Percentiles rank a stretch among this genome's conserved stretches.
Conservation (phyloP, 2,113 vertebrate species). For the Chitala chitala region DNA sequence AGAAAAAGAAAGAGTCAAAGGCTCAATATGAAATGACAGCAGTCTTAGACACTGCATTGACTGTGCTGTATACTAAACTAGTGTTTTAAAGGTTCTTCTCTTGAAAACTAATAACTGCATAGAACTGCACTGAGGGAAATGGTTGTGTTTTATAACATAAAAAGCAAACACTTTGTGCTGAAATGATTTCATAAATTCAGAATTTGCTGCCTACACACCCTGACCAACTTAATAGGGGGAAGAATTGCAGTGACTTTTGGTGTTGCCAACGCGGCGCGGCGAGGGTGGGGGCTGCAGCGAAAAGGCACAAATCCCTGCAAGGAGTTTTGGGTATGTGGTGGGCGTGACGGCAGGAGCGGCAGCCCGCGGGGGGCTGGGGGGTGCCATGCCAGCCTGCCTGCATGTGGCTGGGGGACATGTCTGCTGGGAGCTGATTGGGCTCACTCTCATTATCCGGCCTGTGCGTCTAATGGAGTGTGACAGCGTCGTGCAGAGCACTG, state of each 20-base stretch:
- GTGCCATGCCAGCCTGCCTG: conserved; percentile 2
- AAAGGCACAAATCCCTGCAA: neutral
- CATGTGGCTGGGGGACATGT: conserved; percentile 51
- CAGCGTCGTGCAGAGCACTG: conserved; percentile 80
- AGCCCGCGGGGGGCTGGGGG: neutral
- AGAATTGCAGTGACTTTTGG: neutral
- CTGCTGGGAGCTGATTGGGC: conserved; percentile 79
- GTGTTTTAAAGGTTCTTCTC: neutral
- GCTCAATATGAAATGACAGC: neutral
- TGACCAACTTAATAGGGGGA: neutral
- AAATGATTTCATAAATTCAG: neutral
- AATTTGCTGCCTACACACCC: neutral
- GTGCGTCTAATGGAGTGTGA: conserved; percentile 92
- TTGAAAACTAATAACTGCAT: neutral
- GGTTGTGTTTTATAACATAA: neutral
- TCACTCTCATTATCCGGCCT: conserved; percentile 79
- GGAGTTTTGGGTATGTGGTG: neutral
- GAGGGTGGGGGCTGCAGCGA: neutral
- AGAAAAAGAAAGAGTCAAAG: neutral
- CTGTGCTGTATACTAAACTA: neutral
- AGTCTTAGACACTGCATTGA: neutral
- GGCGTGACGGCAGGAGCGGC: neutral
- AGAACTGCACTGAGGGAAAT: neutral
- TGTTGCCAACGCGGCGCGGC: neutral
- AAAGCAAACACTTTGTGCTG: neutral